Percentiles rank a stretch among this genome's conserved stretches.
These are phyloP conservation scores for Patiria pectinifera DNA, from an alignment of 53 echinoderm and acorn worm genomes.

Conservation along the genomic window DNA sequence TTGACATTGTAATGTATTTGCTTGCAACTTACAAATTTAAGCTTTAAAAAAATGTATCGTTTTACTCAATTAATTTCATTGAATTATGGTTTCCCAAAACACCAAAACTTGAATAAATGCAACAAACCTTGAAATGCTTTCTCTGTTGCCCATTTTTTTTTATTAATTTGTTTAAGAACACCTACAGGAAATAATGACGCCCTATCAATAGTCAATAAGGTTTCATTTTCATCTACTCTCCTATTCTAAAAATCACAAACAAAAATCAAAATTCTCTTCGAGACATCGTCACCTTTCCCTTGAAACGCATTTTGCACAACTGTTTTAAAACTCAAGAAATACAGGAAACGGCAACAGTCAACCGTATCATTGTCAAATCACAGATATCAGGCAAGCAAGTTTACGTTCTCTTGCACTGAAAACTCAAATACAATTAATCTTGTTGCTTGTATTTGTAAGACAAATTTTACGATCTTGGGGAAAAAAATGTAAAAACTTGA, in stretches of 20 bases:
- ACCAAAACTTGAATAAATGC: background rate
- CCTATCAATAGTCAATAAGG: constrained; percentile 21
- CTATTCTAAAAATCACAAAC: background rate
- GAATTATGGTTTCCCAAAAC: background rate
- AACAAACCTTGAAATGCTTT: background rate
- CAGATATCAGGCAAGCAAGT: background rate
- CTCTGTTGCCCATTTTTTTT: constrained; percentile 37
- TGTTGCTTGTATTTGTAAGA: too few species aligned
- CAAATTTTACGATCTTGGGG: too few species aligned
- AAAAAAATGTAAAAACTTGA: too few species aligned
- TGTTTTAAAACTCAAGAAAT: background rate
- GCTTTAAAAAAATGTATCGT: too few species aligned
- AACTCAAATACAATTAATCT: too few species aligned
- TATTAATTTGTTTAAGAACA: constrained; percentile 16
- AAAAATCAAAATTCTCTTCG: background rate
- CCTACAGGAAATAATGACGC: constrained; percentile 23
- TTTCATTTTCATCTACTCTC: constrained; percentile 39
- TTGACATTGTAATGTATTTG: too few species aligned
- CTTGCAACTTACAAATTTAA: too few species aligned
- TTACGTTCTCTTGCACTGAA: too few species aligned
- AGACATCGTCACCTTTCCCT: background rate
- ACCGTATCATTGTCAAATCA: background rate
- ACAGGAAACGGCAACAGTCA: background rate
- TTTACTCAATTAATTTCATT: too few species aligned
- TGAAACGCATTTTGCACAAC: background rate